These are phyloP conservation scores for Paedocypris sp. DNA, from an alignment of 2,113 vertebrate genomes.

Conservation along the genomic window DNA sequence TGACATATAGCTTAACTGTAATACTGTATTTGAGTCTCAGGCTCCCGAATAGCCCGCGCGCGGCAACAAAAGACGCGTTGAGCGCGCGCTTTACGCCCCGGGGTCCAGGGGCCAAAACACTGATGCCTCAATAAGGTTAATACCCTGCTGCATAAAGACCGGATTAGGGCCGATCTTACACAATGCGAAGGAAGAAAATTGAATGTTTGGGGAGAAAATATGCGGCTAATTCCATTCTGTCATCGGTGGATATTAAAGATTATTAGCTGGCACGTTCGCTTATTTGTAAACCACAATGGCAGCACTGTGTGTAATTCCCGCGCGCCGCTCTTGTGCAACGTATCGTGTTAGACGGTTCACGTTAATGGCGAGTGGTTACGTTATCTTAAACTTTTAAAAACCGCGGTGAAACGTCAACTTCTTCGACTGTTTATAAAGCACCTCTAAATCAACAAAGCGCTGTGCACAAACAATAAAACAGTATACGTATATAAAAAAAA, in stretches of 20 bases:
- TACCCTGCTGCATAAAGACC: conserved; percentile 59
- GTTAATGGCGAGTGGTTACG: conserved; percentile 34
- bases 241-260: conserved; percentile 97
- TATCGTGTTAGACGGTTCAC: conserved; percentile 52
- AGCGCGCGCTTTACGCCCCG: conserved; percentile 43
- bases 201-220: conserved; percentile 69
- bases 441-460: too few relatives aligned
- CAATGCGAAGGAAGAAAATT: conserved; percentile 56
- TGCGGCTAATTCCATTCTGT: conserved; percentile 93
- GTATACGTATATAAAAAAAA: background rate
- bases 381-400: conserved; percentile 19
- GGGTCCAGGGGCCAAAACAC: conserved; percentile 43
- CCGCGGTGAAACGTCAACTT: background rate
- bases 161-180: conserved; percentile 76
- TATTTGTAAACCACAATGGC: conserved; percentile 77
- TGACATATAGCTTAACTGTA: conserved; percentile 82
- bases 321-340: conserved; percentile 49
- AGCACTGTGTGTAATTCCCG: conserved; percentile 75
- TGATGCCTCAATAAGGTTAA: conserved; percentile 51
- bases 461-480: background rate
- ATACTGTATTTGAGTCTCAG: conserved; percentile 74
- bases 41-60: conserved; percentile 55
- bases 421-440: too few relatives aligned
- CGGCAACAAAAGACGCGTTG: conserved; percentile 62
- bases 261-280: conserved; percentile 62